These are phyloP conservation scores for Prunella fulvescens DNA, from an alignment of 2,113 vertebrate genomes.

Conservation along the genomic window DNA sequence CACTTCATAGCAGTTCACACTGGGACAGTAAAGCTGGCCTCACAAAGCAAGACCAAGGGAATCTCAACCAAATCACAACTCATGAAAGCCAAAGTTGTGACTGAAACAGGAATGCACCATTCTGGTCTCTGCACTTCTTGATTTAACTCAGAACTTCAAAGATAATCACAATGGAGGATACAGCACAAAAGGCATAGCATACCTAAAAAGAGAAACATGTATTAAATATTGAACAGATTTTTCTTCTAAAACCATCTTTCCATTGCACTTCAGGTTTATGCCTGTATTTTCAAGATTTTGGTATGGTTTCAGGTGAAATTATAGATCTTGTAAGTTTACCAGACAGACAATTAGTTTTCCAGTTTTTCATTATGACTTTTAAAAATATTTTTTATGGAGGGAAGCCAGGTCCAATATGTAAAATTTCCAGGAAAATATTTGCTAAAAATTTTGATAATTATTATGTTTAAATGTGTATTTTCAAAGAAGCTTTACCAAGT, in stretches of 20 bases:
- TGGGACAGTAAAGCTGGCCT: neutral
- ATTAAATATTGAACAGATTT: neutral
- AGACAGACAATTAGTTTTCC: neutral
- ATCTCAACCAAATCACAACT: neutral
- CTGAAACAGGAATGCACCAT: neutral
- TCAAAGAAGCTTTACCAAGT: neutral
- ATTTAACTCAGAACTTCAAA: conserved; percentile 6
- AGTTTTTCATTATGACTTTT: no score
- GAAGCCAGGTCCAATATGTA: neutral
- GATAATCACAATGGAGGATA: neutral
- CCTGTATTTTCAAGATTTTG: neutral
- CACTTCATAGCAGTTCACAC: neutral
- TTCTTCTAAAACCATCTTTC: neutral
- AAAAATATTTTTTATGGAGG: neutral
- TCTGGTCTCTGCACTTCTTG: neutral
- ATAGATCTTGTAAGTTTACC: neutral
- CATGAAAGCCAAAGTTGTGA: neutral
- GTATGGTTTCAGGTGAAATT: neutral
- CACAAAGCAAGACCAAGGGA: neutral
- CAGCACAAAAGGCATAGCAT: neutral
- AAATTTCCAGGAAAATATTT: neutral
- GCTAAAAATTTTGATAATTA: neutral
- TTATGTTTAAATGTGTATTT: neutral
- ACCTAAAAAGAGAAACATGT: neutral
- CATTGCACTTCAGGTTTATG: neutral